A percentile compares a stretch with the other conserved stretches of the same genome.
Evolutionary conservation across 1,140 invertebrate species (phyloP).

Genomic region (Dendroctonus valens): DNA sequence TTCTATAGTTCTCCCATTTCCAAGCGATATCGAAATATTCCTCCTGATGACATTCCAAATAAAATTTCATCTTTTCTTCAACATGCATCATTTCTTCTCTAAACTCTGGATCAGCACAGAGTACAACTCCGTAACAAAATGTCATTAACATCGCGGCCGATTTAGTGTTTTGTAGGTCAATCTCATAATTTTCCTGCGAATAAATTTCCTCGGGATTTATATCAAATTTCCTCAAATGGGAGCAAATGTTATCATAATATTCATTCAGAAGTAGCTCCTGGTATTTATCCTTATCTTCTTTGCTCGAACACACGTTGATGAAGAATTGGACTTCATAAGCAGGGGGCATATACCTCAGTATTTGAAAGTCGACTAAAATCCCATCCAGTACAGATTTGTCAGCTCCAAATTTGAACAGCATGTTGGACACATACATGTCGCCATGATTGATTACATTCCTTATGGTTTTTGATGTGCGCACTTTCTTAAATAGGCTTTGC

Average conservation of each 20-base stretch:
- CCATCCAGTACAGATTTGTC: constrained; percentile 48
- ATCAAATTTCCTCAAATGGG: constrained; percentile 10
- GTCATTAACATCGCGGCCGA: constrained; percentile 2
- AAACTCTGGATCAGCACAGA: constrained; percentile 11
- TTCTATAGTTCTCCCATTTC: constrained; percentile 17
- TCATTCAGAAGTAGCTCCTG: constrained; percentile 44
- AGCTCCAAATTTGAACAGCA: constrained; percentile 53
- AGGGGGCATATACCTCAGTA: constrained; percentile 54
- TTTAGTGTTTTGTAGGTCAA: constrained; percentile 3
- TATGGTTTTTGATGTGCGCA: constrained; percentile 13
- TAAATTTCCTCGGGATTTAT: constrained; percentile 11
- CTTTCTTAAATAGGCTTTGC: constrained; percentile 1
- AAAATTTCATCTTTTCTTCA: constrained; percentile 16
- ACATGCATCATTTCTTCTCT: constrained; percentile 12
- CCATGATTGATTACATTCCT: constrained; percentile 51
- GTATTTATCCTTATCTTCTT: constrained; percentile 46
- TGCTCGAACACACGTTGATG: constrained; percentile 46
- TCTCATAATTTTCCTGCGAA: constrained; percentile 5
- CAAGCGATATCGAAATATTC: constrained; percentile 12
- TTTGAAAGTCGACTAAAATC: constrained; percentile 56
- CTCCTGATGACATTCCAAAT: constrained; percentile 6
- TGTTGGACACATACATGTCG: constrained; percentile 52
- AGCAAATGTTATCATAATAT: constrained; percentile 44
- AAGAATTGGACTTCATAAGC: constrained; percentile 53
- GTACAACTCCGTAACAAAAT: not conserved